phyloP scores from a whole-genome alignment of 1,140 invertebrate species.

The Drosophila insularis region DNA sequence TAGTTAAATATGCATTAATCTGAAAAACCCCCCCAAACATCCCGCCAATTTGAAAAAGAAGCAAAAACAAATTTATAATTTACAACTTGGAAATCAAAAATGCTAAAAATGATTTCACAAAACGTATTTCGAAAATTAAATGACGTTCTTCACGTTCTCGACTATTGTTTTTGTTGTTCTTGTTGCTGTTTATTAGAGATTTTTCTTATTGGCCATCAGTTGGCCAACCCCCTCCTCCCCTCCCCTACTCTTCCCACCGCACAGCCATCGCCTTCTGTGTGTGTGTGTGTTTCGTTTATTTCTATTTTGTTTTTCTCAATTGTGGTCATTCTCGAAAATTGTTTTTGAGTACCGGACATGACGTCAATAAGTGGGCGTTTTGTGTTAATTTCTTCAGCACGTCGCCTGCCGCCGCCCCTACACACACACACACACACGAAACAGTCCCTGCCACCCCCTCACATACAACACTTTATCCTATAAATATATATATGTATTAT shows the following conservation, averaged over 20 bases:
- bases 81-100: conserved; percentile 39
- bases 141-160: conserved; percentile 42
- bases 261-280: neutral
- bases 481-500: neutral
- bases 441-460: neutral
- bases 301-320: conserved; percentile 80
- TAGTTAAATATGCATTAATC: conserved; percentile 26
- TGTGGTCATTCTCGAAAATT: conserved; percentile 81
- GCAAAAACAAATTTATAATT: conserved; percentile 31
- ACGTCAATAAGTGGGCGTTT: conserved; percentile 80
- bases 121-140: conserved; percentile 31
- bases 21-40: too few relatives aligned
- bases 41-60: too few relatives aligned
- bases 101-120: conserved; percentile 21
- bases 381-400: conserved; percentile 67
- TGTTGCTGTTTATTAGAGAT: conserved; percentile 20
- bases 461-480: neutral
- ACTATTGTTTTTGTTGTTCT: conserved; percentile 25
- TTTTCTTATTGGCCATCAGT: conserved; percentile 68
- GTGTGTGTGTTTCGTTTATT: conserved; percentile 56
- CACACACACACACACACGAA: too few relatives aligned
- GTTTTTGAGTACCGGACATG: conserved; percentile 81
- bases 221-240: conserved; percentile 1
- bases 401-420: neutral
- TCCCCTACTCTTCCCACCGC: neutral